A percentile compares a stretch with the other conserved stretches of the same genome.
These are phyloP conservation scores for Microcebus murinus DNA, from an alignment of 2,113 vertebrate species.

Conservation along the genomic window DNA sequence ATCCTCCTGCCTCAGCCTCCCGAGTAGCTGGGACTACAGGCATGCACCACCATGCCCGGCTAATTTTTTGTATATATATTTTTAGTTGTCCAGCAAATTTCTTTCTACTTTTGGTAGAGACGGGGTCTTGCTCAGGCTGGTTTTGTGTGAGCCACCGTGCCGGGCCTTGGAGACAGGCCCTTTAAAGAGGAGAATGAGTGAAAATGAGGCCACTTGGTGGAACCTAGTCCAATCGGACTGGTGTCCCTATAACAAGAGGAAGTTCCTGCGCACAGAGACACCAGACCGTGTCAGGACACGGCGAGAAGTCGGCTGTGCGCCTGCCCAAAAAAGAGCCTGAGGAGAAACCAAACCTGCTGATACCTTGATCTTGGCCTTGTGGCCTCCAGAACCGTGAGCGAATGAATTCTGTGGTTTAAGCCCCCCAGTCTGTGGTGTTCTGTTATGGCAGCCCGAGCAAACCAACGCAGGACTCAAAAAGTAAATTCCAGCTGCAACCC, in stretches of 20 bases:
- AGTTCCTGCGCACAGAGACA: not conserved
- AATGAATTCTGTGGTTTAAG: not conserved
- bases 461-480: not conserved
- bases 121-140: too few relatives aligned
- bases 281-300: accelerated
- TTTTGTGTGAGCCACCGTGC: too few relatives aligned
- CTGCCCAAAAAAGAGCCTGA: not conserved
- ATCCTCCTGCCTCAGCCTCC: too few relatives aligned
- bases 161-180: not conserved
- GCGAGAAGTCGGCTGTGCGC: accelerated
- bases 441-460: too few relatives aligned
- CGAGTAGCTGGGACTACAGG: too few relatives aligned
- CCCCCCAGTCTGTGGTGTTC: accelerated
- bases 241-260: not conserved
- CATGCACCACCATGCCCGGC: too few relatives aligned
- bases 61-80: too few relatives aligned
- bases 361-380: not conserved
- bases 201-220: not conserved
- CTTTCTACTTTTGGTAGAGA: too few relatives aligned
- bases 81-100: too few relatives aligned
- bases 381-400: not conserved
- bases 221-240: not conserved
- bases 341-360: not conserved
- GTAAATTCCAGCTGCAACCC: not conserved
- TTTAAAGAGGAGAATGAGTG: not conserved